Base-by-base conservation (phyloP, 2,888 invertebrate species). In the Cybosia mesomella region DNA sequence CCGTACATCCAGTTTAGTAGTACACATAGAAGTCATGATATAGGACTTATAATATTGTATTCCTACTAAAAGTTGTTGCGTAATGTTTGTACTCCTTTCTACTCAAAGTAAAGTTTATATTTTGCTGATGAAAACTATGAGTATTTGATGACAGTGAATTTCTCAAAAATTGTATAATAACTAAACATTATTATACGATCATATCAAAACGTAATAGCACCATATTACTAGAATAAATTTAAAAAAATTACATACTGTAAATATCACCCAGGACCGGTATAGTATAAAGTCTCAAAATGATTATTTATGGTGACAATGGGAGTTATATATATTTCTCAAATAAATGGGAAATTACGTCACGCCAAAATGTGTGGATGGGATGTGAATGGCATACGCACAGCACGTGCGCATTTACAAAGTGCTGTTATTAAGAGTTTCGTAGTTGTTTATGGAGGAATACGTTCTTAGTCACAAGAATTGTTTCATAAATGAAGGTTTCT, bases 361-460 rank as follows among this genome's bases (percentile, higher is more conserved):
- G 15, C 53, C 13, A 11, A 55, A 10, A 28, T 58, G 36, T 58
- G 28, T 58, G 54, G 57, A 49, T 32, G 34, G 64, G 43, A 21
- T 64, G 53, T 53, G 57, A 67, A 64, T 63, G 55, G 58, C 66
- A 22, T 34, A 60, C 54, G 62, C 68, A 49, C 2, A n/a, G 15
- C 15, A 24, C 36, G 15, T 18, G 39, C 39, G 15, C 21, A 13
- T 13, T 62, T 62, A 62, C 32, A n/a, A 32, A 32, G 21, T 28
- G 18, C 49, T 49, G 61, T 32, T 53, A 53, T 53, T 21, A 32
- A 15, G 28, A 62, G 61, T 62, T 61, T 28, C 28, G 43, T 61
- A 49, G 28, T 13, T 24, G 24, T 18, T 24, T 28, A 10, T 28
- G 15, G 22, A 43, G 43, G 18, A 24, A 36, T 3, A n/a, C 24